Evolutionary conservation across 2,797 vertebrate species (phyloP).

Genomic region (Hapalemur alaotrensis): DNA sequence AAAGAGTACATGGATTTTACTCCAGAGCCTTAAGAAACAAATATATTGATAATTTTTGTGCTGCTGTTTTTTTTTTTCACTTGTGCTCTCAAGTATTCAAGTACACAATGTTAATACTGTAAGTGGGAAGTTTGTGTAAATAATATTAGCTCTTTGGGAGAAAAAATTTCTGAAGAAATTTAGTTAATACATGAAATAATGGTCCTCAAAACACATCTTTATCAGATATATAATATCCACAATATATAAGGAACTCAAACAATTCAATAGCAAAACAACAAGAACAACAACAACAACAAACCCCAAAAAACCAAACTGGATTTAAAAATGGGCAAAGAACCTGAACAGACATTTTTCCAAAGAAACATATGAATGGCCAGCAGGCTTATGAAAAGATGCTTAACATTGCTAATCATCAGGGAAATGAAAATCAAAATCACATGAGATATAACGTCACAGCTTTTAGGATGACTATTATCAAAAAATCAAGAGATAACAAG

Average conservation of each 20-base stretch:
- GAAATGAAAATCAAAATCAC: not conserved
- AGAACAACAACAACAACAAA: not conserved
- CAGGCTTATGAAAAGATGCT: not conserved
- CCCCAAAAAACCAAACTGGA: not conserved
- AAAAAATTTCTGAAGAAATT: constrained; percentile 15
- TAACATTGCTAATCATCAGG: not conserved
- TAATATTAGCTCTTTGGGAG: not conserved
- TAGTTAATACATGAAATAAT: not conserved
- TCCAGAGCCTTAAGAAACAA: not conserved
- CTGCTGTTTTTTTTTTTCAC: not conserved
- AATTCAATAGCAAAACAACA: not conserved
- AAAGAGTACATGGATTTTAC: not conserved
- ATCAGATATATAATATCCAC: not conserved
- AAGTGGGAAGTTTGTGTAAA: not conserved
- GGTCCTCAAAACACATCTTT: not conserved
- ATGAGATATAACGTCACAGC: not conserved
- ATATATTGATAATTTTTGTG: not conserved
- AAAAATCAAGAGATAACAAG: not conserved
- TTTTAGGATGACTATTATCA: not conserved
- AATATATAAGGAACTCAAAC: not conserved
- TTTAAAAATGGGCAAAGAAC: not conserved
- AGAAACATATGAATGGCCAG: not conserved
- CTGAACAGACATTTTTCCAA: not conserved
- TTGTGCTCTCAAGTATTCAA: not conserved
- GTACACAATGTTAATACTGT: not conserved